A percentile compares a stretch with the other conserved stretches of the same genome.
These are phyloP conservation scores for Cryptotermes secundus DNA, from an alignment of 1,140 invertebrate genomes.

Conservation along the genomic window DNA sequence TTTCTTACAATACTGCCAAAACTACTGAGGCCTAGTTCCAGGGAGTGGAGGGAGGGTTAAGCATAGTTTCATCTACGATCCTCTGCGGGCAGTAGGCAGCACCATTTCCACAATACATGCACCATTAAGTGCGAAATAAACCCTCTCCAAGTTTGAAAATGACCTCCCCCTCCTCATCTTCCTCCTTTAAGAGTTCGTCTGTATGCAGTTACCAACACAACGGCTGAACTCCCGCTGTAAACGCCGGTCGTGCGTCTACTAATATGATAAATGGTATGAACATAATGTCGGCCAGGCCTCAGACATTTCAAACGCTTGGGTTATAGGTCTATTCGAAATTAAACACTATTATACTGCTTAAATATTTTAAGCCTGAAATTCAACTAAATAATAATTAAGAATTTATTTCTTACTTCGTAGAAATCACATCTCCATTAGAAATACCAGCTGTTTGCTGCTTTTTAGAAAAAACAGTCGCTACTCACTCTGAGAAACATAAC, in stretches of 20 bases:
- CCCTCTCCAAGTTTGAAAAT: not conserved
- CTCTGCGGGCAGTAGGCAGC: not conserved
- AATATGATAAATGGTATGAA: not conserved
- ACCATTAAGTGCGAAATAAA: slow-evolving; percentile 2
- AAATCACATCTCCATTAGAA: too few species aligned
- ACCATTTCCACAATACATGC: not conserved
- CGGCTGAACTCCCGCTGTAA: not conserved
- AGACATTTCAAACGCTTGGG: too few species aligned
- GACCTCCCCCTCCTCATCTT: not conserved
- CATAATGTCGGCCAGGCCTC: too few species aligned
- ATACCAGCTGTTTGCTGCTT: too few species aligned
- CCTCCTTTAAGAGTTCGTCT: not conserved
- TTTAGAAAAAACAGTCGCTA: too few species aligned
- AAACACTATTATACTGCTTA: too few species aligned
- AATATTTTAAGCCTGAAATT: too few species aligned
- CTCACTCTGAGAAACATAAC: too few species aligned
- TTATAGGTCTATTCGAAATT: too few species aligned
- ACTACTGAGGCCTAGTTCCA: not conserved
- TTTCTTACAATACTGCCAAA: too few species aligned
- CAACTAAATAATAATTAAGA: too few species aligned
- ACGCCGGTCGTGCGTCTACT: not conserved
- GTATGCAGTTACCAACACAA: not conserved
- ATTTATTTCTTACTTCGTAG: too few species aligned
- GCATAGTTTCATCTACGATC: not conserved
- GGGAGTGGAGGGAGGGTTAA: not conserved